phyloP scores from a whole-genome alignment of 2,888 invertebrate genomes.

The Biston stratarius region DNA sequence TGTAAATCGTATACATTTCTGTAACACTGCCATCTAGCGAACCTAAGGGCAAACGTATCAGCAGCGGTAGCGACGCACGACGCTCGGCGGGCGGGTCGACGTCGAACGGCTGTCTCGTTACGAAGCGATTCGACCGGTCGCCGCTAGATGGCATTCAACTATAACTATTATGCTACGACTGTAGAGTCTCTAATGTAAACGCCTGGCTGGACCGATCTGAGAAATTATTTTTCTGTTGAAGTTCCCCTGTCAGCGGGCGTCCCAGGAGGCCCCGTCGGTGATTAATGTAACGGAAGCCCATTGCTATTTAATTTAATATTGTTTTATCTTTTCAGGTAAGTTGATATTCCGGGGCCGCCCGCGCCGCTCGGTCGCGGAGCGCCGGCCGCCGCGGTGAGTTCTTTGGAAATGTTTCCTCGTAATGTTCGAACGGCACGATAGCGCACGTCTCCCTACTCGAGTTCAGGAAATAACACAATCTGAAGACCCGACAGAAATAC shows the following conservation, averaged over 20 bases:
- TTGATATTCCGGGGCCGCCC: not conserved
- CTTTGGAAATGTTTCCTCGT: too few relatives aligned
- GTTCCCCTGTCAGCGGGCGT: too few relatives aligned
- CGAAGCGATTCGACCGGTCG: slow-evolving; percentile 15
- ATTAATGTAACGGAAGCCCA: too few relatives aligned
- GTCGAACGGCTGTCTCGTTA: not conserved
- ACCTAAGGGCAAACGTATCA: slow-evolving; percentile 1
- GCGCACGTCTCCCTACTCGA: too few relatives aligned
- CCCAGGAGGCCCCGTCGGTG: too few relatives aligned
- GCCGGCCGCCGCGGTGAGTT: too few relatives aligned
- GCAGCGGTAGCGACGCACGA: not conserved
- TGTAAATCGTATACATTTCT: not conserved
- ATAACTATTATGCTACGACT: not conserved
- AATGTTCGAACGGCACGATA: too few relatives aligned
- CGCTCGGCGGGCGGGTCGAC: not conserved
- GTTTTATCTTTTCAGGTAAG: slow-evolving; percentile 38
- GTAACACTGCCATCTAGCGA: slow-evolving; percentile 36
- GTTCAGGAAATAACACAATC: too few relatives aligned
- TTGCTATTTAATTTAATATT: not conserved
- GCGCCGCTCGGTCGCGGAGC: too few relatives aligned
- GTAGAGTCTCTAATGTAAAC: not conserved
- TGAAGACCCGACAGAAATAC: too few relatives aligned
- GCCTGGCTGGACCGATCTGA: too few relatives aligned
- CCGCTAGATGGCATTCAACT: slow-evolving; percentile 34
- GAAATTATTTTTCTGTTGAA: too few relatives aligned